Evolutionary conservation across 2,113 vertebrate genomes (phyloP).

Genomic region (Tyrannus savana): DNA sequence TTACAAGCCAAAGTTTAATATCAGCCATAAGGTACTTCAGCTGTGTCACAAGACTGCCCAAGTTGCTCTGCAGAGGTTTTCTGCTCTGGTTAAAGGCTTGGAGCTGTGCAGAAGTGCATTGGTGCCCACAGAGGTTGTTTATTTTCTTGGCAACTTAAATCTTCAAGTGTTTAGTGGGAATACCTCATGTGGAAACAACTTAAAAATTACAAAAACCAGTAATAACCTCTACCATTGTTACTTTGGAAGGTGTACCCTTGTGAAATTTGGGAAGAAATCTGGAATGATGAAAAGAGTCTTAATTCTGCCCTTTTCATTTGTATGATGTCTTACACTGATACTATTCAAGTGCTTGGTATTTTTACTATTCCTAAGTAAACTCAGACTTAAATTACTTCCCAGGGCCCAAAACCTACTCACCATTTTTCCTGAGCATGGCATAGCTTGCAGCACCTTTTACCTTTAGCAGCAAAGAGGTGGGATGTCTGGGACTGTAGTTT

Average conservation of each 20-base stretch:
- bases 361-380: not conserved
- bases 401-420: not conserved
- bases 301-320: not conserved
- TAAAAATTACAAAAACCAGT: not conserved
- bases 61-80: not conserved
- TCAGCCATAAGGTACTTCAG: not conserved
- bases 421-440: not conserved
- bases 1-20: not conserved
- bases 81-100: not conserved
- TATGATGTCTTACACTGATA: not conserved
- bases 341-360: not conserved
- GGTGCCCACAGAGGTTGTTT: not conserved
- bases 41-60: slow-evolving; percentile 14
- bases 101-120: not conserved
- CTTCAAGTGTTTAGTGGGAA: not conserved
- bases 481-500: not conserved
- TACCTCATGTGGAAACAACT: not conserved
- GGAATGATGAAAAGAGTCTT: not conserved
- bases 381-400: not conserved
- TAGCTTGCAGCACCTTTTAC: not conserved
- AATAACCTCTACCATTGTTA: not conserved
- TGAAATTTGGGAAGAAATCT: not conserved
- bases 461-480: not conserved
- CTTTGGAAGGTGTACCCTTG: not conserved
- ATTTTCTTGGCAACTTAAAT: not conserved